Evolutionary conservation across 30 jellyfish, hydroid and myxozoan genomes (phyloP).

Genomic region (Haliclystus octoradiatus): DNA sequence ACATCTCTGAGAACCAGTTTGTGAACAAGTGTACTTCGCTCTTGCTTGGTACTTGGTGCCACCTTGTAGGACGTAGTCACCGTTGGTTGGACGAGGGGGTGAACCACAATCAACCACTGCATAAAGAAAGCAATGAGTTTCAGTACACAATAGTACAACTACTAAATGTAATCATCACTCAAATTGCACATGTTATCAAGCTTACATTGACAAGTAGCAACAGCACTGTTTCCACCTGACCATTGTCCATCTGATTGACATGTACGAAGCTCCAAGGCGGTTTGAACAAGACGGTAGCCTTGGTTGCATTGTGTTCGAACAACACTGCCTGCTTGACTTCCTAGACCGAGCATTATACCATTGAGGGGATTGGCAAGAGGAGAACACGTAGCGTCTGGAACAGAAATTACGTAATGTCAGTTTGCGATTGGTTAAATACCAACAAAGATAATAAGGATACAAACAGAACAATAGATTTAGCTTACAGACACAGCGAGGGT

Average conservation of each 20-base stretch:
- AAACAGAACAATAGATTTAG: too few relatives aligned
- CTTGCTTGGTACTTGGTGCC: conserved; percentile 51
- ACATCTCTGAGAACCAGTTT: conserved; percentile 65
- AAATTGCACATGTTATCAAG: not conserved
- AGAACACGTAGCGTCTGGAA: conserved; percentile 26
- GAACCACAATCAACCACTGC: conserved; percentile 72
- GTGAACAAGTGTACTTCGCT: conserved; percentile 67
- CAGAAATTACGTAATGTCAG: not conserved
- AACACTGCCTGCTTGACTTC: conserved; percentile 53
- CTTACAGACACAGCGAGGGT: conserved; percentile 77
- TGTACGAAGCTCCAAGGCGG: conserved; percentile 36
- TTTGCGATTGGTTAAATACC: too few relatives aligned
- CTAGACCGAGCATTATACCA: conserved; percentile 59
- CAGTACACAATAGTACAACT: not conserved
- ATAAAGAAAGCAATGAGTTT: not conserved
- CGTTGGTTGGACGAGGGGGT: conserved; percentile 26
- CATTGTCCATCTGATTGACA: conserved; percentile 76
- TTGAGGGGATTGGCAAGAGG: conserved; percentile 24
- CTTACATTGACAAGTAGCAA: conserved; percentile 38
- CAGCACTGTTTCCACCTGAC: conserved; percentile 79
- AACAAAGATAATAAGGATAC: not conserved
- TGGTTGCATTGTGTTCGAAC: conserved; percentile 62
- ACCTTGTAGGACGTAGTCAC: conserved; percentile 18
- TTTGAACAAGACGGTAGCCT: conserved; percentile 60
- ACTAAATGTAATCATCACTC: not conserved